phyloP scores from a whole-genome alignment of 1,140 invertebrate species.

The Eriosoma lanigerum region DNA sequence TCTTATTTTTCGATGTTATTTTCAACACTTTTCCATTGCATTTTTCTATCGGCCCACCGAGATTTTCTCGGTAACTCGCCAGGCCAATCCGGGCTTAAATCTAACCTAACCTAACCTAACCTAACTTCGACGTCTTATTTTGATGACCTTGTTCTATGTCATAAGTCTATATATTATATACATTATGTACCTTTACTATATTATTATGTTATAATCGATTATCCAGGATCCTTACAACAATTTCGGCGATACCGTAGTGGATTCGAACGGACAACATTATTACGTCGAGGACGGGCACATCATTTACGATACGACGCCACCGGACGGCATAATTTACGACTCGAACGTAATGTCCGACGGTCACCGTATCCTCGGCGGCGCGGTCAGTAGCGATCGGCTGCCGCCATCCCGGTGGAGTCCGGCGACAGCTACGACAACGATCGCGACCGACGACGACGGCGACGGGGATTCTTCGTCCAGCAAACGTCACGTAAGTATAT shows the following conservation, averaged over 20 bases:
- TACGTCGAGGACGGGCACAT: constrained; percentile 28
- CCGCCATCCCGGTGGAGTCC: constrained; percentile 32
- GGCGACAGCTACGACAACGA: constrained; percentile 15
- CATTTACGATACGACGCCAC: background rate
- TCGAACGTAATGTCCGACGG: background rate
- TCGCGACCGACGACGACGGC: background rate
- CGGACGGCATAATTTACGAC: background rate
- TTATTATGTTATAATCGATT: too few species aligned
- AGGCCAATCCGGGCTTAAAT: too few species aligned
- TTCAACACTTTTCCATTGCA: too few species aligned
- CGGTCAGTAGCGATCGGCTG: background rate
- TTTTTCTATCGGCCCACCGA: too few species aligned
- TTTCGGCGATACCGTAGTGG: background rate
- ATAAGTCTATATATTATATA: too few species aligned
- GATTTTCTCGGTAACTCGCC: too few species aligned
- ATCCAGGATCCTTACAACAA: constrained; percentile 22
- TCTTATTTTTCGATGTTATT: too few species aligned
- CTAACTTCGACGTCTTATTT: too few species aligned
- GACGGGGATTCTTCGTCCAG: constrained; percentile 8
- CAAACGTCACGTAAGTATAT: constrained; percentile 24
- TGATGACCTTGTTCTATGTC: too few species aligned
- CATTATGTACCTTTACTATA: too few species aligned
- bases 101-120: too few species aligned
- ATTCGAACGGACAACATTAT: background rate
- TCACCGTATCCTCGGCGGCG: background rate